These are phyloP conservation scores for Synanthedon myopaeformis DNA, from an alignment of 2,888 invertebrate genomes.

Conservation along the genomic window DNA sequence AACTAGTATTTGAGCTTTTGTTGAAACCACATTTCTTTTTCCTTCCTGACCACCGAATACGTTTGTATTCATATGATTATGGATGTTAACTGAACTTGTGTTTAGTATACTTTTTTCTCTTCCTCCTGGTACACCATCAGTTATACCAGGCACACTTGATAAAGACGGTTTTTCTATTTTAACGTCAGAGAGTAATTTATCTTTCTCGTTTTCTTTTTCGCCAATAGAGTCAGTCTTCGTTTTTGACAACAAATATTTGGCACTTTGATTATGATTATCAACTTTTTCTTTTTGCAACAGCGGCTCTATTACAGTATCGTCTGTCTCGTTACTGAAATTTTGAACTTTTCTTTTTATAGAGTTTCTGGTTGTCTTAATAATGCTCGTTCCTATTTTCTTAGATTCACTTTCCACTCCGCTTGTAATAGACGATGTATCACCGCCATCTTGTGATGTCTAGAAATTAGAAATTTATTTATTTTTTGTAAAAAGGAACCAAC, in stretches of 20 bases:
- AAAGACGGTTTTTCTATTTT: slow-evolving; percentile 16
- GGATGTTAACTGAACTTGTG: slow-evolving; percentile 16
- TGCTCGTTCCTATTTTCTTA: slow-evolving; percentile 48
- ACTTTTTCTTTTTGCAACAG: slow-evolving; percentile 43
- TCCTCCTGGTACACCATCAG: slow-evolving; percentile 5
- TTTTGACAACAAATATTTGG: slow-evolving; percentile 48
- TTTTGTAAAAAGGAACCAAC: too few species aligned
- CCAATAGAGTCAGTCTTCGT: slow-evolving; percentile 43
- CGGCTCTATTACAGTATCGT: slow-evolving; percentile 56
- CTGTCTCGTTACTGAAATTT: slow-evolving; percentile 44
- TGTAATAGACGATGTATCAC: slow-evolving; percentile 46
- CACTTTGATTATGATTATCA: slow-evolving; percentile 38
- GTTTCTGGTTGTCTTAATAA: slow-evolving; percentile 56
- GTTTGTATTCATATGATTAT: slow-evolving; percentile 51
- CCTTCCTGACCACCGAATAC: slow-evolving; percentile 28
- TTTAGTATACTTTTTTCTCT: slow-evolving; percentile 14
- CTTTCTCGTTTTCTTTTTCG: slow-evolving; percentile 26
- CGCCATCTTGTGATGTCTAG: slow-evolving; percentile 57
- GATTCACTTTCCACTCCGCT: slow-evolving; percentile 55
- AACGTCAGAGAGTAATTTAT: slow-evolving; percentile 23
- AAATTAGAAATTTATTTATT: slow-evolving; percentile 10
- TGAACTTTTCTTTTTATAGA: slow-evolving; percentile 52
- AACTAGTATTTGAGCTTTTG: slow-evolving; percentile 42
- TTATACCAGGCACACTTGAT: slow-evolving; percentile 9
- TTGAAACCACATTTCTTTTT: slow-evolving; percentile 16